Percentiles rank a stretch among this genome's conserved stretches.
phyloP scores from a whole-genome alignment of 2,113 vertebrate genomes.

The Anser cygnoides region DNA sequence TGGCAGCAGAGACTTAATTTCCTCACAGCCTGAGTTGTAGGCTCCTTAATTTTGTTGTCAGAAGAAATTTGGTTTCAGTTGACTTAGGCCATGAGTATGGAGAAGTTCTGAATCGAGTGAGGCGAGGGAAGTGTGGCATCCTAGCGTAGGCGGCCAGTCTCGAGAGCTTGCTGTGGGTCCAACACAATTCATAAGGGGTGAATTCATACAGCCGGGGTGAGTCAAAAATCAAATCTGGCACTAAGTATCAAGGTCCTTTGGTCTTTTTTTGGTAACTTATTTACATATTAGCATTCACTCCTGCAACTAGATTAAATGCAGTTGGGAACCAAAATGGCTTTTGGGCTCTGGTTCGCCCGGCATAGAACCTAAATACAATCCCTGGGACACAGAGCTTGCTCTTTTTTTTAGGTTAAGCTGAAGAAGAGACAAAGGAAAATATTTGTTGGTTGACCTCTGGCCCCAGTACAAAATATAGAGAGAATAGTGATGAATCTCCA shows the following conservation, averaged over 20 bases:
- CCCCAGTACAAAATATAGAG: constrained; percentile 61
- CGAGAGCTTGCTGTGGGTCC: not conserved
- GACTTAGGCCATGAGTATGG: not conserved
- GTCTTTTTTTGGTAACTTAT: not conserved
- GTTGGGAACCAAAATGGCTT: not conserved
- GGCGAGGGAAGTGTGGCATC: not conserved
- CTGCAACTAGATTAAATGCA: not conserved
- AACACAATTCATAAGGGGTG: not conserved
- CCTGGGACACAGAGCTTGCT: not conserved
- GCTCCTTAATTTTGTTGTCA: not conserved
- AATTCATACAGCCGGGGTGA: not conserved
- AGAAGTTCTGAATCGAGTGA: not conserved
- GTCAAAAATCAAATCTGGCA: not conserved
- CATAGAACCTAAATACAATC: not conserved
- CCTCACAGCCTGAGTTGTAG: not conserved
- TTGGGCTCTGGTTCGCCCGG: not conserved
- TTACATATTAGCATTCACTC: not conserved
- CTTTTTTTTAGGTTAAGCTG: constrained; percentile 21
- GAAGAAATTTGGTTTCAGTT: not conserved
- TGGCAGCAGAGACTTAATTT: not conserved
- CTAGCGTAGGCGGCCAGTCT: not conserved
- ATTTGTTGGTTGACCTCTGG: constrained; percentile 72
- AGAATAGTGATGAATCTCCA: constrained; percentile 75
- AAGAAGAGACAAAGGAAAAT: constrained; percentile 42
- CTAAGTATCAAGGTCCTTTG: not conserved